Percentiles rank a stretch among this genome's conserved stretches.
Evolutionary conservation across 2,888 invertebrate genomes (phyloP).

Genomic region (Yponomeuta malinellus): DNA sequence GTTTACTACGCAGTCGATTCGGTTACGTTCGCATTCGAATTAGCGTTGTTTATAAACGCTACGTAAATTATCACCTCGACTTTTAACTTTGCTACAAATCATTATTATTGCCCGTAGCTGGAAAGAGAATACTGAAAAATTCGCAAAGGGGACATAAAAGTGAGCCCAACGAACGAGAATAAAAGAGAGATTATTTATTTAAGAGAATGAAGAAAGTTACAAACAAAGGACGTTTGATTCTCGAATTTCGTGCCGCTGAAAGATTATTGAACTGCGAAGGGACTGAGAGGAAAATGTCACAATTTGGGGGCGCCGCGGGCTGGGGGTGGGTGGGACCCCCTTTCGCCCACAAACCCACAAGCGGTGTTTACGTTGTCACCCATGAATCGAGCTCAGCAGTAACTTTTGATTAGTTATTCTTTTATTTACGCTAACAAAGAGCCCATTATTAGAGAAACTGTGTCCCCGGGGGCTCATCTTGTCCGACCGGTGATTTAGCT

Average conservation of each 20-base stretch:
- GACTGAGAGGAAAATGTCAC: slow-evolving; percentile 61
- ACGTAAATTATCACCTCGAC: no score
- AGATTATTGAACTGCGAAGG: slow-evolving; percentile 56
- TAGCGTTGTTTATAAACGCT: no score
- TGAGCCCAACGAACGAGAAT: not conserved
- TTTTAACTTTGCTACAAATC: no score
- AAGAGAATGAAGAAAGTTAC: slow-evolving; percentile 27
- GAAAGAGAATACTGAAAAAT: no score
- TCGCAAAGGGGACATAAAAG: no score
- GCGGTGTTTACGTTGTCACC: slow-evolving; percentile 52
- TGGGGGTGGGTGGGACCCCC: slow-evolving; percentile 25
- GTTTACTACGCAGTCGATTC: no score
- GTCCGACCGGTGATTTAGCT: no score
- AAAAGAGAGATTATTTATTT: slow-evolving; percentile 11
- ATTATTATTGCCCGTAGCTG: no score
- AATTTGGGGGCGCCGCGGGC: slow-evolving; percentile 41
- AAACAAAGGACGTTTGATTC: slow-evolving; percentile 40
- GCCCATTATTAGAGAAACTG: not conserved
- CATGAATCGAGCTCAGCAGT: slow-evolving; percentile 47
- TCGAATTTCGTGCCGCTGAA: slow-evolving; percentile 43
- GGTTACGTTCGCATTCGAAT: no score
- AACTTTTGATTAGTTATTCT: slow-evolving; percentile 59
- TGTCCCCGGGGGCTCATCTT: no score
- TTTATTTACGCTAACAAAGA: slow-evolving; percentile 46
- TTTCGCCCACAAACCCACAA: slow-evolving; percentile 35